These are phyloP conservation scores for Brotula barbata DNA, from an alignment of 2,797 vertebrate species.

Conservation along the genomic window DNA sequence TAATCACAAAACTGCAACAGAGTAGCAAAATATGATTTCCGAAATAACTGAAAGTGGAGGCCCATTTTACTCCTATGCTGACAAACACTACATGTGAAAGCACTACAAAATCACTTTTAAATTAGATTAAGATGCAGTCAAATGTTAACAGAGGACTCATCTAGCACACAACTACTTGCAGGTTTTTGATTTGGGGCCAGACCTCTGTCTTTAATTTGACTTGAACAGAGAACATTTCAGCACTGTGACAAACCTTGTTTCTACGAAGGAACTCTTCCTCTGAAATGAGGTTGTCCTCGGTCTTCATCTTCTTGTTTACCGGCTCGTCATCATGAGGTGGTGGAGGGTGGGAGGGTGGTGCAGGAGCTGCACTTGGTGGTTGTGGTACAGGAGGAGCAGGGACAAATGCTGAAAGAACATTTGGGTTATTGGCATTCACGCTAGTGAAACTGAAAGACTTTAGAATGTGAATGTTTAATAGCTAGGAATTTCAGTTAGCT, in stretches of 20 bases:
- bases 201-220: not conserved
- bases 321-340: conserved; percentile 95
- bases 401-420: conserved; percentile 84
- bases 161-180: too few species aligned
- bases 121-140: not conserved
- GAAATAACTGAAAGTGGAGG: too few species aligned
- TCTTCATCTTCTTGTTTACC: conserved; percentile 94
- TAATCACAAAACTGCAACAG: not conserved
- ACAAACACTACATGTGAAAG: not conserved
- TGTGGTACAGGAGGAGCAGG: conserved; percentile 91
- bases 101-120: too few species aligned
- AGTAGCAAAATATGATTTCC: too few species aligned
- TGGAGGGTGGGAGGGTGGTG: conserved; percentile 88
- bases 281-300: conserved; percentile 94
- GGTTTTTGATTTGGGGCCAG: not conserved
- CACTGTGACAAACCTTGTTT: conserved; percentile 83
- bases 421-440: too few species aligned
- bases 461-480: too few species aligned
- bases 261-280: conserved; percentile 97
- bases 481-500: too few species aligned
- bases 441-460: too few species aligned
- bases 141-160: not conserved
- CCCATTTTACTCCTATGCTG: not conserved
- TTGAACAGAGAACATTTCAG: not conserved
- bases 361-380: conserved; percentile 82